Base-by-base conservation (phyloP, 1,140 invertebrate species). In the Trichomalopsis sarcophagae region DNA sequence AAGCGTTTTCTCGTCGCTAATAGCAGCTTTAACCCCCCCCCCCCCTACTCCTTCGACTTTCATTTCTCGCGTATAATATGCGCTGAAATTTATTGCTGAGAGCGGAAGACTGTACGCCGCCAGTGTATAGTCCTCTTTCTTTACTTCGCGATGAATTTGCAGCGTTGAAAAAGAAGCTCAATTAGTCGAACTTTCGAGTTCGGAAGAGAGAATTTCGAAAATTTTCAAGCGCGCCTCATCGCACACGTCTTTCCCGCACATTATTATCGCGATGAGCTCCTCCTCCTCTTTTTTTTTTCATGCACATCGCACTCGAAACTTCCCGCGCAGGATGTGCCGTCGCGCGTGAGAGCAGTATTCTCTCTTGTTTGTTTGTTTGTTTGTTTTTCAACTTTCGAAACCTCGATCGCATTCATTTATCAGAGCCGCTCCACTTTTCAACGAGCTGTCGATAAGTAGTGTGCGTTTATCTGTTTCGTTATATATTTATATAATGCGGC, bases 1-100 rank as follows among this genome's bases (percentile, higher is more conserved):
- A 77, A 77, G 23, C 75, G 44, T 44, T 23, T 77, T 77, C 73
- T 30, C 69, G 27, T 62, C 21, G 55, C 30, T 80, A 79, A 66
- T 80, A 80, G 50, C 62, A 33, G 21, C 66, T 80, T 80, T 80
- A 62, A 62, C 17, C 55, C n/a, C 17, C 55, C n/a, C 17, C 55
- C 47, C 47, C 69, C 23, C 5, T 36, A 14, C 13, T 76, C 40
- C 36, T 11, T 40, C 76, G 13, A 74, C 68, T 36, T 86, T 69
- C 27, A n/a, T 82, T 36, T 62, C 40, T 80, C 78, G 30, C 36
- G 30, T n/a, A 13, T 17, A 14, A 14, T 62, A 62, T n/a, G 21
- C 55, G 55, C 17, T 62, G 21, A n/a, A 62, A 62, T 62, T 21
- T 5, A 62, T 62, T 62, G 0, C 17, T 1, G 7, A 4, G 21